These are phyloP conservation scores for Leucoma salicis DNA, from an alignment of 2,888 invertebrate species.

Conservation along the genomic window DNA sequence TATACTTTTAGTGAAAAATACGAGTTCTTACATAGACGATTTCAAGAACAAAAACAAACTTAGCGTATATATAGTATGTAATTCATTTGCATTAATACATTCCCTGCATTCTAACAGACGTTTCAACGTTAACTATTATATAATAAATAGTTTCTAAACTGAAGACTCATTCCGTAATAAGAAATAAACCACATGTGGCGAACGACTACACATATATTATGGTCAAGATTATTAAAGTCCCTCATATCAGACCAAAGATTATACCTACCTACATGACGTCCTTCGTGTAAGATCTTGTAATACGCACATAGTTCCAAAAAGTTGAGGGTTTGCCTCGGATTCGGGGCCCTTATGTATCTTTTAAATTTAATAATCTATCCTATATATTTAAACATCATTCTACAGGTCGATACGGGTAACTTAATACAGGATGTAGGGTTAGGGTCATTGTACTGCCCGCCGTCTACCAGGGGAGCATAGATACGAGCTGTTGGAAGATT, in stretches of 20 bases:
- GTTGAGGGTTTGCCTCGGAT: neutral
- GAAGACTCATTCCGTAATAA: neutral
- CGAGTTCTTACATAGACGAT: neutral
- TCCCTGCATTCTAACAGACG: neutral
- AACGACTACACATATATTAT: too few relatives aligned
- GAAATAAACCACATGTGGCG: neutral
- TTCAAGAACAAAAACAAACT: neutral
- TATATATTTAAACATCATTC: neutral
- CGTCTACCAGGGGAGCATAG: conserved; percentile 49
- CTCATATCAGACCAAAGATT: too few relatives aligned
- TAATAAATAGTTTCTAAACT: conserved; percentile 13
- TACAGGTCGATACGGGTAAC: conserved; percentile 24
- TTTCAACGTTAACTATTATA: neutral
- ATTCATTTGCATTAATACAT: neutral
- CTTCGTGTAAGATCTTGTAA: too few relatives aligned
- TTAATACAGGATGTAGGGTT: conserved; percentile 33
- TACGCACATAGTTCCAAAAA: too few relatives aligned
- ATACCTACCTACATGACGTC: too few relatives aligned
- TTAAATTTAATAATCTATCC: neutral
- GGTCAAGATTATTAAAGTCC: too few relatives aligned
- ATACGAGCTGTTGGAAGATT: conserved; percentile 45
- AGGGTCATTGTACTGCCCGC: conserved; percentile 59
- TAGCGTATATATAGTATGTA: neutral
- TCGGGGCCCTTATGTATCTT: neutral
- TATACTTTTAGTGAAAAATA: neutral